Percentiles rank a stretch among this genome's conserved stretches.
These are phyloP conservation scores for Druon quercuslanigerum DNA, from an alignment of 1,140 invertebrate species.

Conservation along the genomic window DNA sequence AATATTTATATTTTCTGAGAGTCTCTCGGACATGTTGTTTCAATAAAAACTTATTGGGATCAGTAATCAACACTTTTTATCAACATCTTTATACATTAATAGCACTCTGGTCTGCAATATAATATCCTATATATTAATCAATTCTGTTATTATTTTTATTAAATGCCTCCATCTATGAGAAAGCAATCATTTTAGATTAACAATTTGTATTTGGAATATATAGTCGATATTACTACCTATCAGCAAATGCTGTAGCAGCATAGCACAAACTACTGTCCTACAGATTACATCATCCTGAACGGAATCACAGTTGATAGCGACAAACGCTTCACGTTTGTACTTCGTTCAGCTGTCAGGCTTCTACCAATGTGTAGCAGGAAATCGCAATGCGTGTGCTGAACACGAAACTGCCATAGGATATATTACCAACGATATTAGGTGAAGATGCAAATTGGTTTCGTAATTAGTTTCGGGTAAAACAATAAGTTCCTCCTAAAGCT, in stretches of 20 bases:
- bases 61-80: no score
- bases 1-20: no score
- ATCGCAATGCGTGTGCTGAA: constrained; percentile 24
- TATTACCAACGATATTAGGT: constrained; percentile 20
- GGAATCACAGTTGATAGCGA: constrained; percentile 12
- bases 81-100: no score
- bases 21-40: no score
- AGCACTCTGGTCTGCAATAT: no score
- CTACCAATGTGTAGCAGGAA: background rate
- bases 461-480: background rate
- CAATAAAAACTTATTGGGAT: no score
- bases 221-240: background rate
- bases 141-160: no score
- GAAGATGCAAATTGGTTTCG: constrained; percentile 10
- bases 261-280: background rate
- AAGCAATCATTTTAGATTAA: no score
- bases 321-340: constrained; percentile 4
- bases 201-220: background rate
- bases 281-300: constrained; percentile 1
- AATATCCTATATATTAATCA: no score
- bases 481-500: background rate
- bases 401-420: constrained; percentile 1
- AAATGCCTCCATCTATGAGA: no score
- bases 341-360: constrained; percentile 27
- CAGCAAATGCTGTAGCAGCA: background rate